Evolutionary conservation across 2,113 vertebrate species (phyloP).

Genomic region (Muntiacus muntjak): DNA sequence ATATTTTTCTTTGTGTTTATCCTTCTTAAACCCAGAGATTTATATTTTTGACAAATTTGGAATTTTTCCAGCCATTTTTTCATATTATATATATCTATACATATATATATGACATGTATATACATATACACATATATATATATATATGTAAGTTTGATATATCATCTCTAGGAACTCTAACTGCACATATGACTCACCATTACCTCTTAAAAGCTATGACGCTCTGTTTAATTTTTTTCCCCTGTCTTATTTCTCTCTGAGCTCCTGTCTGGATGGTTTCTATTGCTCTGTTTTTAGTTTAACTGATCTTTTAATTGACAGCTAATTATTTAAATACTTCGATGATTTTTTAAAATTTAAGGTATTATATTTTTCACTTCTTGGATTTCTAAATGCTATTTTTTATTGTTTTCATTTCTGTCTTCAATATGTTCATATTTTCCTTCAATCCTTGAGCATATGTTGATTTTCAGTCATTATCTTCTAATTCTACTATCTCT

Average conservation of each 20-base stretch:
- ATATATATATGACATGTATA: neutral
- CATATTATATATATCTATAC: neutral
- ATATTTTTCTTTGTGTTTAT: neutral
- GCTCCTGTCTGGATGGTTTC: neutral
- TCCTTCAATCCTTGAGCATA: neutral
- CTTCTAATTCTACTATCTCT: neutral
- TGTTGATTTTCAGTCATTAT: neutral
- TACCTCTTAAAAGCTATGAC: neutral
- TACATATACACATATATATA: fast-evolving
- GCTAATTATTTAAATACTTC: neutral
- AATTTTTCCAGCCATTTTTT: neutral
- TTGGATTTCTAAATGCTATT: neutral
- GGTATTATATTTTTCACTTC: neutral
- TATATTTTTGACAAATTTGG: neutral
- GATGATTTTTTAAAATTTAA: neutral
- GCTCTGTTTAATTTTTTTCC: neutral
- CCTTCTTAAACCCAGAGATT: neutral
- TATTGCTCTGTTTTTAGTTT: neutral
- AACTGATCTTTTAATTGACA: neutral
- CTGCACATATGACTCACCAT: neutral
- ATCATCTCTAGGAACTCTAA: neutral
- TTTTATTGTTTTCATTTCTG: neutral
- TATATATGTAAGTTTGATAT: neutral
- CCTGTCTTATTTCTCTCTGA: neutral
- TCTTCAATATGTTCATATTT: neutral